phyloP scores from a whole-genome alignment of 1,140 invertebrate genomes.

The Drosophila elegans region DNA sequence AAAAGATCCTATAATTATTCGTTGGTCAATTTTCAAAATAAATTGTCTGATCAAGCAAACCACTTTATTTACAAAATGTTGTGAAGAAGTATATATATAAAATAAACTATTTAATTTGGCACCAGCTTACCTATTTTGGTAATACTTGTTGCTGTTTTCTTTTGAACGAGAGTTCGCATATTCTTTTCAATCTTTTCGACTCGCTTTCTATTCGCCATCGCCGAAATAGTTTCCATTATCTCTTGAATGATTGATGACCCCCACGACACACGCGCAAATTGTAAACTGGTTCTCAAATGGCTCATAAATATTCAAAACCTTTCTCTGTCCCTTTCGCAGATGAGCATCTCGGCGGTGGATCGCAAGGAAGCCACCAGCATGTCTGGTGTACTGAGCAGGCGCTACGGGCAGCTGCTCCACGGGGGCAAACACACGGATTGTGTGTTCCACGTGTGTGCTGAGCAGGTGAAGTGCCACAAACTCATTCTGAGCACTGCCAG shows the following conservation, averaged over 20 bases:
- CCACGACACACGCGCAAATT: constrained; percentile 7
- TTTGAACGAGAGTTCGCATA: not conserved
- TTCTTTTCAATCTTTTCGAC: constrained; percentile 3
- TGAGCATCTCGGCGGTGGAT: constrained; percentile 52
- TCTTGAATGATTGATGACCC: constrained; percentile 20
- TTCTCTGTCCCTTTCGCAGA: constrained; percentile 38
- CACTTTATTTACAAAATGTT: no score
- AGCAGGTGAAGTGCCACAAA: constrained; percentile 86
- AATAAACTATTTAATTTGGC: not conserved
- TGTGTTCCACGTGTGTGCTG: constrained; percentile 69
- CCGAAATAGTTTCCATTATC: constrained; percentile 25
- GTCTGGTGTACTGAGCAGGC: constrained; percentile 45
- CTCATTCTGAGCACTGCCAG: constrained; percentile 89
- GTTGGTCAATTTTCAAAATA: no score
- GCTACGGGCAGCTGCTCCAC: constrained; percentile 70
- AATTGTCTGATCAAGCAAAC: no score
- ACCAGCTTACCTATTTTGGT: not conserved
- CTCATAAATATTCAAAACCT: constrained; percentile 24
- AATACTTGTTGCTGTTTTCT: constrained; percentile 18
- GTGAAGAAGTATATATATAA: no score
- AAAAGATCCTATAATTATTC: not conserved
- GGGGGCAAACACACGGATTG: constrained; percentile 76
- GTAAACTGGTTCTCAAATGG: constrained; percentile 44
- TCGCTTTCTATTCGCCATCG: constrained; percentile 39
- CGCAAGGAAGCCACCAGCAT: constrained; percentile 49